Evolutionary conservation across 2,797 vertebrate species (phyloP), one percentile per base, ranked within the genome.

Genomic region (Eospalax fontanierii): DNA sequence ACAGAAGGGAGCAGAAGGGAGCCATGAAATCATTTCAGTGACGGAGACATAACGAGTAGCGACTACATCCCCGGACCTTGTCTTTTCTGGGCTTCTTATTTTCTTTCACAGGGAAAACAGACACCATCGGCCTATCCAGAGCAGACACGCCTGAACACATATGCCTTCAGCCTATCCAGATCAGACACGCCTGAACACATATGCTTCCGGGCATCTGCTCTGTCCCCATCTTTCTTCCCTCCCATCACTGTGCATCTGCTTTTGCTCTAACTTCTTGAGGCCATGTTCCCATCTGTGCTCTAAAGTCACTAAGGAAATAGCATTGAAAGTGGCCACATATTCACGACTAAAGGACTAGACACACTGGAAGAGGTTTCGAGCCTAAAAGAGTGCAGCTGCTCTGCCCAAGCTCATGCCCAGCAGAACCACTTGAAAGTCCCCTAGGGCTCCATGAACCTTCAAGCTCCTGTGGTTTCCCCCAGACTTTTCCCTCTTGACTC

Each of bases 171-270:
- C 50, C 35, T 68, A 2, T 35, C 63, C 43, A 43, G 59, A 75
- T 68, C 22, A 54, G 78, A 78, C 73, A 18, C 10, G 40, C 24
- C 19, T 4, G 8, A 80, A 43, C 71, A 68, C 8, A 26, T 16
- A 81, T 40, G 43, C 15, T 14, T 54, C 21, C 5, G 3, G 28
- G 73, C 43, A 7, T 35, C 70, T 12, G 6, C 78, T 70, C 22
- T 0, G 0, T 16, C 43, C 7, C n/a, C 19, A 4, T n/a, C 7
- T 11, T 24, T 15, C 26, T 12, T n/a, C 26, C 65, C 1, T 50
- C 15, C n/a, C 15, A 0, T 75, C 21, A 22, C 30, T n/a, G 10
- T 2, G 0, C 46, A 74, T 73, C 35, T 18, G 16, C 21, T 61
- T 16, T 85, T 35, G 54, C 24, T 40, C 26, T 35, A 28, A 26